Evolutionary conservation across 1,140 invertebrate genomes (phyloP).

Genomic region (Eriocheir sinensis): DNA sequence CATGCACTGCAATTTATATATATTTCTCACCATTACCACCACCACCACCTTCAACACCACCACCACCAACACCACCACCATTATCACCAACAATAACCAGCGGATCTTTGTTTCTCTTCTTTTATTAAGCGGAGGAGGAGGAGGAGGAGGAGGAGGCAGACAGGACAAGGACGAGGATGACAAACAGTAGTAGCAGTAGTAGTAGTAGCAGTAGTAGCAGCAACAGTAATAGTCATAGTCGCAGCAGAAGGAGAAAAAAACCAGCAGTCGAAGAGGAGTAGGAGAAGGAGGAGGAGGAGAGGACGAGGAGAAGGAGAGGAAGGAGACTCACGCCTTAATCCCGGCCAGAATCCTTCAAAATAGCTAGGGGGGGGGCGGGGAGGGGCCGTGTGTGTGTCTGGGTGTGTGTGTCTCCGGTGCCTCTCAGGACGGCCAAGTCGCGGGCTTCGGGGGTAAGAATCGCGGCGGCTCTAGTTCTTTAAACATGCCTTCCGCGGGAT

Average conservation of each 20-base stretch:
- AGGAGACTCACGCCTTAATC: constrained; percentile 44
- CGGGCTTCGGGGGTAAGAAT: constrained; percentile 41
- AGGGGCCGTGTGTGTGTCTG: neutral
- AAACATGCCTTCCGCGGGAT: constrained; percentile 68
- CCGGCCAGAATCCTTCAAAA: neutral
- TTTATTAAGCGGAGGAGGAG: neutral
- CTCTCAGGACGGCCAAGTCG: constrained; percentile 31
- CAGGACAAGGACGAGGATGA: no score
- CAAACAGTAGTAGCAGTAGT: no score
- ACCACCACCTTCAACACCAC: no score
- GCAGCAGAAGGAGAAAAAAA: no score
- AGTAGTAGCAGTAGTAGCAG: no score
- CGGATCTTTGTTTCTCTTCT: neutral
- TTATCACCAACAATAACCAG: neutral
- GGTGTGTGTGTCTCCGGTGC: neutral
- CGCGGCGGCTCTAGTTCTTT: constrained; percentile 64
- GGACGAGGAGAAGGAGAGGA: no score
- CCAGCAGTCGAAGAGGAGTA: no score
- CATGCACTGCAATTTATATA: no score
- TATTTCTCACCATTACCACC: no score
- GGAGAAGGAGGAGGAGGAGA: neutral
- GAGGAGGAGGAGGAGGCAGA: neutral
- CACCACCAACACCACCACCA: neutral
- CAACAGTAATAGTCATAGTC: no score
- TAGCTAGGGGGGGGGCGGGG: neutral